Percentiles rank a stretch among this genome's conserved stretches.
These are phyloP conservation scores for Heliconius erato DNA, from an alignment of 2,888 invertebrate species.

Conservation along the genomic window DNA sequence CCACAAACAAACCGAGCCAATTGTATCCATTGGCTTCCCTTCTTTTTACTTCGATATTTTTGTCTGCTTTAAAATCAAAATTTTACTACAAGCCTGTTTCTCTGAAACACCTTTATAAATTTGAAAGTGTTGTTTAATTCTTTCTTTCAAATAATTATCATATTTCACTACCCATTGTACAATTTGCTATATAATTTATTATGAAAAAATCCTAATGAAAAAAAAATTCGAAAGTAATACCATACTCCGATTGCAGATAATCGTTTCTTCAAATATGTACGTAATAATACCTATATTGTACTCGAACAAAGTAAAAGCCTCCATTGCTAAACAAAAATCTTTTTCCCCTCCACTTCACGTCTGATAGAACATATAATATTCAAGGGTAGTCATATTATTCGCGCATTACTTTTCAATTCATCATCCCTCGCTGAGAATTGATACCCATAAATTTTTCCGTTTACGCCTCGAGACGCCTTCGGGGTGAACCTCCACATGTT, in stretches of 20 bases:
- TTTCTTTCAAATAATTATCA: background rate
- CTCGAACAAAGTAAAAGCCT: slow-evolving; percentile 31
- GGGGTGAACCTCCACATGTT: slow-evolving; percentile 44
- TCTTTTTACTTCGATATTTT: slow-evolving; percentile 34
- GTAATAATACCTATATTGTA: slow-evolving; percentile 6
- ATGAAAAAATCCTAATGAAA: background rate
- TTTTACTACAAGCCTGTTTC: slow-evolving; percentile 3
- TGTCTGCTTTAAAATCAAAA: slow-evolving; percentile 29
- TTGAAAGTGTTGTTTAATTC: background rate
- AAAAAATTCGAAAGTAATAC: background rate
- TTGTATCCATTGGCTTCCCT: slow-evolving; percentile 38
- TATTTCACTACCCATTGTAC: background rate
- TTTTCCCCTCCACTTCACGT: slow-evolving; percentile 40
- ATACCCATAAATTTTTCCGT: slow-evolving; percentile 55
- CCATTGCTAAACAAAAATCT: slow-evolving; percentile 33
- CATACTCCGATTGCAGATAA: background rate
- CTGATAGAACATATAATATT: slow-evolving; percentile 51
- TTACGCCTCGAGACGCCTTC: slow-evolving; percentile 40
- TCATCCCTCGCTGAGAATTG: slow-evolving; percentile 54
- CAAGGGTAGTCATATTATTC: slow-evolving; percentile 52
- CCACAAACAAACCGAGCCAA: slow-evolving; percentile 43
- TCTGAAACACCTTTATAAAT: slow-evolving; percentile 9
- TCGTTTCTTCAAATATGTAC: background rate
- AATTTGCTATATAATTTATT: background rate
- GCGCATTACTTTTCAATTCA: slow-evolving; percentile 54